Conservation (phyloP, 2,888 invertebrate genomes). For the Germaria angustata region DNA sequence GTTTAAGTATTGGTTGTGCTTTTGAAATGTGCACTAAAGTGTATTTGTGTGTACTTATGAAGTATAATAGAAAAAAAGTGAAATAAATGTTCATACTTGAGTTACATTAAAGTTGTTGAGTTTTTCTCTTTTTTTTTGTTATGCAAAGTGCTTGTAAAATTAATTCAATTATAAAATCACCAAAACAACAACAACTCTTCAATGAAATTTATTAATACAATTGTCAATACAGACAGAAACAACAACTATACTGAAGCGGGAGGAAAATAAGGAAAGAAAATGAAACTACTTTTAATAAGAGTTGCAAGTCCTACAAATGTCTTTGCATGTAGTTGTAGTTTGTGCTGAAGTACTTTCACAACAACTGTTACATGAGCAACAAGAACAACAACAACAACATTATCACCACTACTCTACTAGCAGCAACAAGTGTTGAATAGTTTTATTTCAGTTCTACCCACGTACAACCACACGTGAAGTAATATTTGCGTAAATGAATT, state of each 20-base stretch:
- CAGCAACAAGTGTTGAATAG: slow-evolving; percentile 51
- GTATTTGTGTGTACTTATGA: background rate
- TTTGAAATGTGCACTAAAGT: background rate
- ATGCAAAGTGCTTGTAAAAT: slow-evolving; percentile 18
- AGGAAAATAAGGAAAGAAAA: background rate
- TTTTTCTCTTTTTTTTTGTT: background rate
- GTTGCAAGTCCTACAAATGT: background rate
- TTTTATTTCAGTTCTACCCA: background rate
- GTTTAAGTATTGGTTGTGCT: background rate
- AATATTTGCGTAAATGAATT: background rate
- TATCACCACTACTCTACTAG: background rate
- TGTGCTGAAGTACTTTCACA: slow-evolving; percentile 8
- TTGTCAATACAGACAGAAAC: background rate
- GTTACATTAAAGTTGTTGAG: background rate
- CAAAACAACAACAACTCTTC: slow-evolving; percentile 11
- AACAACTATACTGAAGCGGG: background rate
- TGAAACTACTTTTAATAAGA: slow-evolving; percentile 18
- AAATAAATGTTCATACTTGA: background rate
- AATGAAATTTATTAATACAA: slow-evolving; percentile 30
- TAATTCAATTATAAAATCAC: slow-evolving; percentile 20
- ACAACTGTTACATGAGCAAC: slow-evolving; percentile 12
- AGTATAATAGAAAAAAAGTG: background rate
- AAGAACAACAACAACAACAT: background rate
- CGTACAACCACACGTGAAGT: background rate
- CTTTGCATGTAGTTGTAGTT: background rate